Base-by-base conservation (phyloP, 2,888 invertebrate species). In the Tinea pellionella region DNA sequence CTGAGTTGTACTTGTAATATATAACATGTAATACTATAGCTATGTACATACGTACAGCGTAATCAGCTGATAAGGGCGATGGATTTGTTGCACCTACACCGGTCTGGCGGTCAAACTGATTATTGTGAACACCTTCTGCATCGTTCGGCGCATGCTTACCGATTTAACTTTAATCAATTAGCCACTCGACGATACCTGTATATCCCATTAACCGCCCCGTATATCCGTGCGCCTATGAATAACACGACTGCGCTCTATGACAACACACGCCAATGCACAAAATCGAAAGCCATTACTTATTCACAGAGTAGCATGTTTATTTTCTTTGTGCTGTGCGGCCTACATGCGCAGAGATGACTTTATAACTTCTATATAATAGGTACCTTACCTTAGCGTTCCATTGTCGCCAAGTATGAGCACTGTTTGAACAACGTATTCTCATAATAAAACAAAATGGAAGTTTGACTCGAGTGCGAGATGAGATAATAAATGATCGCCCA, bases 361-460 rank as follows among this genome's bases (percentile, higher is more conserved):
- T 69, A 71, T 67, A 42, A 55, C 67, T 64, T 64, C 62, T 59
- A 41, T 60, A 12, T 29, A 37, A 65, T 67, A 67, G 66, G 66
- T 70, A 86, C 86, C n/a, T 83, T 76, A 87, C 87, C 86, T 75
- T 79, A 71, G 77, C 74, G 82, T 79, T 79, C 83, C 84, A 85
- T 85, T 81, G 84, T 83, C 74, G 78, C 70, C 69, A 55, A 42
- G 30, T 47, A 57, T 71, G 75, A 69, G 73, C 78, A 76, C 80
- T 75, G 72, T 78, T 78, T 84, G 82, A 82, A 84, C 84, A 84
- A 82, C 75, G 71, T 73, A 78, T 77, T 78, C 82, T 78, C 83
- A 85, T 84, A 81, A 77, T 84, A 84, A 80, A 84, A 86, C 87
- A 86, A 87, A 87, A 87, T 87, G 87, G 87, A 84, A 80, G 86